Conservation (phyloP, 1,140 invertebrate species). For the Camponotus floridanus region DNA sequence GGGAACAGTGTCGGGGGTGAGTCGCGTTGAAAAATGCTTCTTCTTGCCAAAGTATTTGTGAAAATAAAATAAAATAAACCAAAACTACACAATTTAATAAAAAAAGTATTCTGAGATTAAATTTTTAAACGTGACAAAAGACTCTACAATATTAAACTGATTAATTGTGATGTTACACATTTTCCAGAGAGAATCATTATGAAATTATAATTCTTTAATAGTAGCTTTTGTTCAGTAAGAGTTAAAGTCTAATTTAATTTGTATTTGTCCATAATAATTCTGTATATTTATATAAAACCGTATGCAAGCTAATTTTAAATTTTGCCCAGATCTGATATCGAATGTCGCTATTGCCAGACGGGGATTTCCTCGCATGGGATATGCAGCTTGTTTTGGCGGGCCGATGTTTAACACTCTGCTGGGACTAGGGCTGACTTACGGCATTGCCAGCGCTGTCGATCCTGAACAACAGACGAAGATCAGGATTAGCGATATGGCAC, state of each 20-base stretch:
- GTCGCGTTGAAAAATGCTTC: conserved; percentile 63
- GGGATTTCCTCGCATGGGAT: conserved; percentile 90
- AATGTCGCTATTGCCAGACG: conserved; percentile 89
- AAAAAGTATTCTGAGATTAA: not conserved
- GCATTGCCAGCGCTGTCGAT: conserved; percentile 67
- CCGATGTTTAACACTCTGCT: conserved; percentile 89
- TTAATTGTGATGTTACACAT: not conserved
- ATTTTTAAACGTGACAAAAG: not conserved
- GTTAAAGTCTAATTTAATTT: not conserved
- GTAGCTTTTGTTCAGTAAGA: not conserved
- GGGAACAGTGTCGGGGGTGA: conserved; percentile 90
- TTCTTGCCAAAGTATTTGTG: not conserved
- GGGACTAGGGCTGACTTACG: conserved; percentile 82
- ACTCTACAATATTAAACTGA: not conserved
- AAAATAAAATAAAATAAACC: no score
- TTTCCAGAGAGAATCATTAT: not conserved
- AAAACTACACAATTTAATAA: not conserved
- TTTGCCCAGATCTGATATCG: conserved; percentile 88
- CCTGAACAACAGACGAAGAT: conserved; percentile 75
- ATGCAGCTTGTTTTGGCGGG: conserved; percentile 91
- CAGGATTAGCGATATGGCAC: conserved; percentile 82
- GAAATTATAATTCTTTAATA: not conserved
- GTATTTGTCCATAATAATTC: not conserved
- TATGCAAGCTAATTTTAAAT: not conserved
- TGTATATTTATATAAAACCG: not conserved